These are phyloP conservation scores for Stigmatopora argus DNA, from an alignment of 2,113 vertebrate species.

Conservation along the genomic window DNA sequence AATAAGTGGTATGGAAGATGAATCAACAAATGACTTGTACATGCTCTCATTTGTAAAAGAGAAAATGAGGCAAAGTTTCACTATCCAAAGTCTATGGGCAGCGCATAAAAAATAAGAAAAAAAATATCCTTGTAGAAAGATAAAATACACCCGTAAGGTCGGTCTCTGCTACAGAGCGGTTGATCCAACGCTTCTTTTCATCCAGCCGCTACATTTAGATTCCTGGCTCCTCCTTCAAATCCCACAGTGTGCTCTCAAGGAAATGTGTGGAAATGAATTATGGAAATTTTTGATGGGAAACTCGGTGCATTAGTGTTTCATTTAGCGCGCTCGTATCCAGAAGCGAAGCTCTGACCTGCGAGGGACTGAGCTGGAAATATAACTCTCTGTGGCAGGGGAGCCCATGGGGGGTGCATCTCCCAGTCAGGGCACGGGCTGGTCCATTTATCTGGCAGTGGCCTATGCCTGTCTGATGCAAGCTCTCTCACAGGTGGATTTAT, in stretches of 20 bases:
- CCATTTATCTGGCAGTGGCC: constrained; percentile 76
- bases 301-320: constrained; percentile 73
- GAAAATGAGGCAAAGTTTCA: constrained; percentile 31
- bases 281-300: constrained; percentile 80
- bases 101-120: constrained; percentile 11
- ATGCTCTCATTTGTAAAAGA: constrained; percentile 50
- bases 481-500: constrained; percentile 76
- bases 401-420: constrained; percentile 65
- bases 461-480: constrained; percentile 71
- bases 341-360: constrained; percentile 64
- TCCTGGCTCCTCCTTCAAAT: constrained; percentile 65
- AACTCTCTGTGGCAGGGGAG: constrained; percentile 64
- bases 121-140: constrained; percentile 22
- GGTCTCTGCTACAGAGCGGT: constrained; percentile 51
- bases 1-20: too few species aligned
- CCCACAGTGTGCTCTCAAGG: constrained; percentile 70
- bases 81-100: constrained; percentile 17
- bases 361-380: constrained; percentile 70
- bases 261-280: constrained; percentile 79
- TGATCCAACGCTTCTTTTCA: constrained; percentile 64
- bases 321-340: constrained; percentile 68
- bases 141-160: constrained; percentile 58
- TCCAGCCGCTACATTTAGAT: constrained; percentile 61
- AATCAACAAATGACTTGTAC: background rate
- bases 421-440: constrained; percentile 57